Conservation (phyloP, 2,113 vertebrate species). For the Papio anubis region DNA sequence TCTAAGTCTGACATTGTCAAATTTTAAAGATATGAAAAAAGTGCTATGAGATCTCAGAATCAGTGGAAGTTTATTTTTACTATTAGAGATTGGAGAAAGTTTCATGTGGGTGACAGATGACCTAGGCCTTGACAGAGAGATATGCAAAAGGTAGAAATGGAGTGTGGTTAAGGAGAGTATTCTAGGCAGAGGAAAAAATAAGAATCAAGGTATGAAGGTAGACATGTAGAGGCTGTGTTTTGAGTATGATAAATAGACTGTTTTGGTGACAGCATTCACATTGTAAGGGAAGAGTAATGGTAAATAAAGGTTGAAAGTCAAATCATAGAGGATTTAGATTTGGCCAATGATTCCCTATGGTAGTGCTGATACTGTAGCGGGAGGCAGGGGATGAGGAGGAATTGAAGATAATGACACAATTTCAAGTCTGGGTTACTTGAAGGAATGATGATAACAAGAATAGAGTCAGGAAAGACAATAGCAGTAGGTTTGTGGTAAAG, state of each 20-base stretch:
- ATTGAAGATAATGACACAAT: background rate
- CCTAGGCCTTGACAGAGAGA: background rate
- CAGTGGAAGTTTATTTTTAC: background rate
- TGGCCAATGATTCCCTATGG: background rate
- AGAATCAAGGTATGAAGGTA: background rate
- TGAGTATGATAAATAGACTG: background rate
- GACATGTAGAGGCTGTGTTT: background rate
- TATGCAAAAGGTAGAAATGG: background rate
- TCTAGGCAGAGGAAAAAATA: background rate
- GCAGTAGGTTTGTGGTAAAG: background rate
- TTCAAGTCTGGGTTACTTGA: constrained; percentile 15
- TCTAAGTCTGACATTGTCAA: background rate
- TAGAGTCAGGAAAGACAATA: background rate
- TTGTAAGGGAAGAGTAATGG: background rate
- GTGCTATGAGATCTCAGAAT: background rate
- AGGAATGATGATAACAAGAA: background rate
- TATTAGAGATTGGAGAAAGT: background rate
- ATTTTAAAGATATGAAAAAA: background rate
- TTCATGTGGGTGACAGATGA: background rate
- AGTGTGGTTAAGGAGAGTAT: background rate
- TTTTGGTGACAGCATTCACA: background rate
- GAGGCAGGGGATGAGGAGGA: background rate
- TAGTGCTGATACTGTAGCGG: background rate
- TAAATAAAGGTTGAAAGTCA: background rate
- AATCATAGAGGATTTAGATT: background rate